A percentile compares a stretch with the other conserved stretches of the same genome.
Evolutionary conservation across 2,888 invertebrate species (phyloP).

Genomic region (Volucella inanis): DNA sequence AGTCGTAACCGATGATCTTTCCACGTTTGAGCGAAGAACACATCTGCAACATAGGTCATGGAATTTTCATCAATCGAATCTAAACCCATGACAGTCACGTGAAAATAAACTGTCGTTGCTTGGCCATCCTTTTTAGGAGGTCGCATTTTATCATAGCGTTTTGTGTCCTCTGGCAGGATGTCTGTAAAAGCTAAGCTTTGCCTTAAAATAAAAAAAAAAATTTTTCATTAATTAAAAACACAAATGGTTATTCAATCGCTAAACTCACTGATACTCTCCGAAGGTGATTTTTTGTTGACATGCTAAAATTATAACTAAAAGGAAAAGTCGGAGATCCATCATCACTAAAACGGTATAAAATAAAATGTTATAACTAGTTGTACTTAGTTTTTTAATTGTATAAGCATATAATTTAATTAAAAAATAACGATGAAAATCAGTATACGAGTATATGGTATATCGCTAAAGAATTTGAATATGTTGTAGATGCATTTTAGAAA

Average conservation of each 20-base stretch:
- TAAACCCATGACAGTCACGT: slow-evolving; percentile 96
- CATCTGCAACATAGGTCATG: slow-evolving; percentile 96
- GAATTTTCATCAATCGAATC: slow-evolving; percentile 98
- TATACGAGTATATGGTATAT: no score
- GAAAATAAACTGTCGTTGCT: slow-evolving; percentile 94
- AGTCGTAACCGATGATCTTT: slow-evolving; percentile 93
- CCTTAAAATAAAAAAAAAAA: slow-evolving; percentile 70
- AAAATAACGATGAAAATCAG: no score
- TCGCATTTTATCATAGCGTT: slow-evolving; percentile 95
- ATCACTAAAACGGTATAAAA: slow-evolving; percentile 77
- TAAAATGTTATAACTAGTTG: slow-evolving; percentile 16
- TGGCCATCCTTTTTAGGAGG: slow-evolving; percentile 95
- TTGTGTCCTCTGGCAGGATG: slow-evolving; percentile 92
- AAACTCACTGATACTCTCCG: slow-evolving; percentile 82
- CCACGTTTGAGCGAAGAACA: slow-evolving; percentile 97
- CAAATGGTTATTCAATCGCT: neutral
- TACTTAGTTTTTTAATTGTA: no score
- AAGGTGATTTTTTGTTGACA: slow-evolving; percentile 80
- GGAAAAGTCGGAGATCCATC: slow-evolving; percentile 81
- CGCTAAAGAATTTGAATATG: no score
- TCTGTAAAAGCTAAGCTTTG: slow-evolving; percentile 91
- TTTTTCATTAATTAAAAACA: neutral
- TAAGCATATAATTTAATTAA: no score
- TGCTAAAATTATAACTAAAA: slow-evolving; percentile 80
- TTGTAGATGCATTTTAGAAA: no score